Base-by-base conservation (phyloP, 1,140 invertebrate species). In the Branchinecta lindahli region DNA sequence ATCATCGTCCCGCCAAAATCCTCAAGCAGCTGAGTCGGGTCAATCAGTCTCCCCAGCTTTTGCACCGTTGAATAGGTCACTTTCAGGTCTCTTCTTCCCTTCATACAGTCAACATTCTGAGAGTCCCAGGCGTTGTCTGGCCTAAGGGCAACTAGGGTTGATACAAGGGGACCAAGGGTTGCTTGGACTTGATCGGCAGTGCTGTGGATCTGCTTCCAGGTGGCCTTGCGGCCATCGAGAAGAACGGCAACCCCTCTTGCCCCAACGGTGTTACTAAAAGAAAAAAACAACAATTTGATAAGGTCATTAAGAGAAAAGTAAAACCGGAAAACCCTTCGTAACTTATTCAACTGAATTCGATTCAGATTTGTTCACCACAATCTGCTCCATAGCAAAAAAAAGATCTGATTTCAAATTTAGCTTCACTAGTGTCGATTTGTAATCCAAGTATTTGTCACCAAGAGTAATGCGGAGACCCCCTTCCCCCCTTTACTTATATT, bases 1-100 rank as follows among this genome's bases (percentile, higher is more conserved):
- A 83, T 80, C 75, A 90, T 83, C 61, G 83, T 83, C 47, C 91
- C 91, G 18, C 88, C 89, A 44, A 93, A 79, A 74, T 92, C 90
- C 73, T 84, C 83, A n/a, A 90, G 89, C 76, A 94, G 78, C 78
- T 90, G 86, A 67, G 83, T 81, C 68, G 80, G 77, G 73, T 89
- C 88, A 66, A 92, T 82, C 74, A 86, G 86, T 75, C 87, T 84
- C 70, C 82, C 82, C 69, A 94, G 80, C 73, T 89, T 84, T 47
- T 81, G 81, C 0, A 69, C 70, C 7, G 18, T 46, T 72, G 46
- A 72, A 69, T 45, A 72, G 0, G 66, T 76, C 76, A 87, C 86
- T 80, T 87, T 84, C 71, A 82, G 82, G 70, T 86, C 84, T 68
- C 82, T 83, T 68, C 85, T 83, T 4, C 83, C 80, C 70, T 83